phyloP scores from a whole-genome alignment of 2,797 vertebrate genomes.

The Phalloptychus januarius region DNA sequence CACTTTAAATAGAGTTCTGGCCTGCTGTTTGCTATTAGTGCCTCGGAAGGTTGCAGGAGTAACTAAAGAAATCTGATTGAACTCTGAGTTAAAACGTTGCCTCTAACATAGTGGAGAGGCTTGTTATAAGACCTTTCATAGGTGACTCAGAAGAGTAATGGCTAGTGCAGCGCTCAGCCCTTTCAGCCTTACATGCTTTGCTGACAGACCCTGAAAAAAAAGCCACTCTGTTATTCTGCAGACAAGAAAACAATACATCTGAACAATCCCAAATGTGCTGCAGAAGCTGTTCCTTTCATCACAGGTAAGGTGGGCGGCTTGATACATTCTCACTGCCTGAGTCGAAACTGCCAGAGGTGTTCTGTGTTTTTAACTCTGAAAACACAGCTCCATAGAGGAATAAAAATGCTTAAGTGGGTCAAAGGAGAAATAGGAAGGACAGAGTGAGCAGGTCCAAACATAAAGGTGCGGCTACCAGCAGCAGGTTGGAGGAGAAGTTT shows the following conservation, averaged over 20 bases:
- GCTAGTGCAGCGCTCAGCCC: constrained; percentile 59
- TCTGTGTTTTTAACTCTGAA: constrained; percentile 47
- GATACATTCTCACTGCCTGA: constrained; percentile 39
- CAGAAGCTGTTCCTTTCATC: constrained; percentile 56
- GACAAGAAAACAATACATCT: constrained; percentile 64
- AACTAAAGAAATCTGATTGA: constrained; percentile 7
- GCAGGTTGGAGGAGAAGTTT: constrained; percentile 39
- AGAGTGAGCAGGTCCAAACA: constrained; percentile 27
- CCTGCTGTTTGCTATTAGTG: background rate
- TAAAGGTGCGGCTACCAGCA: constrained; percentile 29
- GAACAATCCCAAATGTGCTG: constrained; percentile 67
- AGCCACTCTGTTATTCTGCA: constrained; percentile 51
- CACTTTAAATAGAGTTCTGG: background rate
- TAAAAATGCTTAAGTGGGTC: constrained; percentile 36
- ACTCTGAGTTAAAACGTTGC: constrained; percentile 7
- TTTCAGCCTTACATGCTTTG: constrained; percentile 67
- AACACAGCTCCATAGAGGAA: constrained; percentile 22
- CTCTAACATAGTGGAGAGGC: constrained; percentile 13
- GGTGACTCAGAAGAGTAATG: constrained; percentile 58
- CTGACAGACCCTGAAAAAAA: constrained; percentile 68
- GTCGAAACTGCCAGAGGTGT: constrained; percentile 42
- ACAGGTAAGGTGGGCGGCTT: constrained; percentile 37
- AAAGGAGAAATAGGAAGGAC: constrained; percentile 40
- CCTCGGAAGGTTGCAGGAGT: background rate
- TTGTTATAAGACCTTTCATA: constrained; percentile 47